phyloP scores from a whole-genome alignment of 2,797 vertebrate genomes.

The Malurus splendens region DNA sequence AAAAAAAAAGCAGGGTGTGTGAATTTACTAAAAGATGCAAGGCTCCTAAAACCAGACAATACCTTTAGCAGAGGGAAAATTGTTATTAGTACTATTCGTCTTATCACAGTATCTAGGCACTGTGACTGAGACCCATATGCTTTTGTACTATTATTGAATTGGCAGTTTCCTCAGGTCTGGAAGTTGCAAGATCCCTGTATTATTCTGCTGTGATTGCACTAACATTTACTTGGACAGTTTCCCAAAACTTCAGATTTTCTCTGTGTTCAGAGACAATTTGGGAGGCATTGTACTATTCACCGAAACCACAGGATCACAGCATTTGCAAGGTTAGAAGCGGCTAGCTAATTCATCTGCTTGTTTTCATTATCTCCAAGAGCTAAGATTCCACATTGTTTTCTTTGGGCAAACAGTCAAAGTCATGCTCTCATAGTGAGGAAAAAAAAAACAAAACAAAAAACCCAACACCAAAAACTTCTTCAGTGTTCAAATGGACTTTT shows the following conservation, averaged over 20 bases:
- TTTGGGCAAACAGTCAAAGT: not conserved
- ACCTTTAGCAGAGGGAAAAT: not conserved
- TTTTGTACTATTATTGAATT: not conserved
- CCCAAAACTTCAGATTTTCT: not conserved
- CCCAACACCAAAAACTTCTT: not conserved
- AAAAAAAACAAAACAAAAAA: rapidly evolving
- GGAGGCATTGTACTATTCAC: not conserved
- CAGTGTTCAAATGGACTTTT: not conserved
- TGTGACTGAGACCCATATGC: not conserved
- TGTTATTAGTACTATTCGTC: not conserved
- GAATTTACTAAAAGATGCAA: not conserved
- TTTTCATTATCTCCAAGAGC: not conserved
- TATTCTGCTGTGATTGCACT: not conserved
- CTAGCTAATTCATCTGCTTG: not conserved
- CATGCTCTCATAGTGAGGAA: not conserved
- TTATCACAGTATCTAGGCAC: not conserved
- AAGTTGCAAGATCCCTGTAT: not conserved
- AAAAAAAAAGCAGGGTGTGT: not conserved
- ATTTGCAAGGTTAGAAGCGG: not conserved
- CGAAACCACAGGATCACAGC: not conserved
- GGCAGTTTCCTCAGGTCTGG: not conserved
- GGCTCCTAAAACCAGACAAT: not conserved
- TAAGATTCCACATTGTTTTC: not conserved
- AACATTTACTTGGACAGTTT: not conserved
- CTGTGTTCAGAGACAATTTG: not conserved